These are phyloP conservation scores for Smutsia temminckii DNA, from an alignment of 2,797 vertebrate species.

Conservation along the genomic window DNA sequence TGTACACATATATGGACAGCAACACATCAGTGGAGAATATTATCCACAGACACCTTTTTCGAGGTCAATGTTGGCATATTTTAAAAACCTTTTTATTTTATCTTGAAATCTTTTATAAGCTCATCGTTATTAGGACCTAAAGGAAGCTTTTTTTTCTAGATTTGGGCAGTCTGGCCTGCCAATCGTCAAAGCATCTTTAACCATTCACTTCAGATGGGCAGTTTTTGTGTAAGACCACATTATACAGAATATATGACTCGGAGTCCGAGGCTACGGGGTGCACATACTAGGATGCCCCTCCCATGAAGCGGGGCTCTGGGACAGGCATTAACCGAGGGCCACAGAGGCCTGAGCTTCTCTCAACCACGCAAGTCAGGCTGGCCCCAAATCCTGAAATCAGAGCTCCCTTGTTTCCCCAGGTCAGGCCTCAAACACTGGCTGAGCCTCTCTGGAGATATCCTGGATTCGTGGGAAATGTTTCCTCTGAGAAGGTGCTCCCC, in stretches of 20 bases:
- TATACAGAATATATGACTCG: rapidly evolving
- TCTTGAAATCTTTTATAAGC: background rate
- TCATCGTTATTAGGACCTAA: background rate
- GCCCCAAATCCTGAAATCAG: no score
- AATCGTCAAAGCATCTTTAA: background rate
- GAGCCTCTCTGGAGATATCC: rapidly evolving
- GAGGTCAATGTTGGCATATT: background rate
- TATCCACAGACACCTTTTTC: background rate
- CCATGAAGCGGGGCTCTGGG: background rate
- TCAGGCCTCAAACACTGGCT: rapidly evolving
- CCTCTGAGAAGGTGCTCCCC: background rate
- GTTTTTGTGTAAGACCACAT: rapidly evolving
- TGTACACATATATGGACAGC: rapidly evolving
- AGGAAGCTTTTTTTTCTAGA: background rate
- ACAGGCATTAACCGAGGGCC: background rate
- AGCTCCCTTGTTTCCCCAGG: background rate
- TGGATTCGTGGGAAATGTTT: rapidly evolving
- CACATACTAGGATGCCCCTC: no score
- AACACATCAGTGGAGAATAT: no score
- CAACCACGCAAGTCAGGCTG: background rate
- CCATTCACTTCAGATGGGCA: rapidly evolving
- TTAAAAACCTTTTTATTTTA: background rate
- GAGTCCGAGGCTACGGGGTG: background rate
- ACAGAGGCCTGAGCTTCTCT: background rate
- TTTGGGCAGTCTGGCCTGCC: background rate